Percentiles rank a stretch among this genome's conserved stretches.
These are phyloP conservation scores for Cryptotermes secundus DNA, from an alignment of 1,140 invertebrate species.

Conservation along the genomic window DNA sequence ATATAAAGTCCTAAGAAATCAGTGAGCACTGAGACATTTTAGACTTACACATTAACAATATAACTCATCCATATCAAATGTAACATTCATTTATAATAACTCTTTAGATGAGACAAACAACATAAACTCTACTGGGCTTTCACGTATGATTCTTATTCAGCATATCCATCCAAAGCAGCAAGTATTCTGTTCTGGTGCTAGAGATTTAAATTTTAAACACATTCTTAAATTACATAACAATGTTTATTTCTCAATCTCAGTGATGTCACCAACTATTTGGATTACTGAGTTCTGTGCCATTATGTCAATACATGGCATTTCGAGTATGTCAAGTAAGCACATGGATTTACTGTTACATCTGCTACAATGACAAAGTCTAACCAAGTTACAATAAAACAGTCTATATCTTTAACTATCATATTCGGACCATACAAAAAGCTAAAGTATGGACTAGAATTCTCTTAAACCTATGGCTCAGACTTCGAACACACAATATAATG, in stretches of 20 bases:
- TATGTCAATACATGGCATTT: neutral
- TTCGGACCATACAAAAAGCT: neutral
- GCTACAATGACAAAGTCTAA: neutral
- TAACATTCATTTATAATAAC: neutral
- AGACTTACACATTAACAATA: neutral
- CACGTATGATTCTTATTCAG: neutral
- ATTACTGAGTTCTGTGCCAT: neutral
- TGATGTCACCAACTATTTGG: neutral
- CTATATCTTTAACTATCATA: neutral
- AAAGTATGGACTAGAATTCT: neutral
- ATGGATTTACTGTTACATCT: neutral
- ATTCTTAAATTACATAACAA: neutral
- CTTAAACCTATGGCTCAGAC: neutral
- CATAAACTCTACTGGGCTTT: neutral
- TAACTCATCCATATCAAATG: neutral
- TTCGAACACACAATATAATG: neutral
- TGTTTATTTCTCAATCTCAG: neutral
- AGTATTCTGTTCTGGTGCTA: neutral
- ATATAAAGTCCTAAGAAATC: neutral
- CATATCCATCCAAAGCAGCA: neutral
- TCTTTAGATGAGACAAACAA: neutral
- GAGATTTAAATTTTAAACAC: neutral
- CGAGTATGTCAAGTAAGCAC: too few species aligned
- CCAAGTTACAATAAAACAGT: neutral
- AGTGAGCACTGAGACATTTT: neutral